Conservation (phyloP, 1,140 invertebrate genomes). For the Ceratina calcarata region DNA sequence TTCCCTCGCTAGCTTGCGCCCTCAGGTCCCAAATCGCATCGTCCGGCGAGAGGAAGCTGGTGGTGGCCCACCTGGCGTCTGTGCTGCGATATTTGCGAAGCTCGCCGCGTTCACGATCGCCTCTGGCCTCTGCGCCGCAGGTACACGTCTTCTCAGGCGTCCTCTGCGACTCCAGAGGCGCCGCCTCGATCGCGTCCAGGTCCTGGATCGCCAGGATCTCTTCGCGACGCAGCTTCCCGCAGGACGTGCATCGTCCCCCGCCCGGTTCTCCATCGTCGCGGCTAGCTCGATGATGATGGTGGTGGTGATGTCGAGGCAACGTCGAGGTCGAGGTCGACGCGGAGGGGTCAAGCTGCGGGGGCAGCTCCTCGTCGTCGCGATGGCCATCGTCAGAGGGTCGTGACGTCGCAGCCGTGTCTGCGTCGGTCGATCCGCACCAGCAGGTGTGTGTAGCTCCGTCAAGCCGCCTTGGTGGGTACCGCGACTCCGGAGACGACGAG, state of each 20-base stretch:
- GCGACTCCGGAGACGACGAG: constrained; percentile 81
- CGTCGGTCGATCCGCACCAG: constrained; percentile 79
- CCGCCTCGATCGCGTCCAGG: constrained; percentile 73
- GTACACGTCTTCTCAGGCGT: constrained; percentile 61
- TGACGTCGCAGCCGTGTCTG: constrained; percentile 78
- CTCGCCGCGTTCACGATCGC: constrained; percentile 37
- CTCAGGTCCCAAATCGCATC: constrained; percentile 73
- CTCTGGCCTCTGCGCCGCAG: constrained; percentile 48
- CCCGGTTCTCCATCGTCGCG: constrained; percentile 54
- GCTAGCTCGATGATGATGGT: constrained; percentile 48
- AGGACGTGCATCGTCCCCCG: constrained; percentile 65
- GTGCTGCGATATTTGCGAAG: constrained; percentile 68
- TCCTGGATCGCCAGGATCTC: constrained; percentile 78
- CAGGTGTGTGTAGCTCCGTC: constrained; percentile 80
- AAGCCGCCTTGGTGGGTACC: constrained; percentile 81
- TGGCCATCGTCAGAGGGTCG: constrained; percentile 78
- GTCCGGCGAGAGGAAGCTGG: constrained; percentile 74
- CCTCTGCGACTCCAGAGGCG: constrained; percentile 63
- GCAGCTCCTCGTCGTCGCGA: constrained; percentile 70
- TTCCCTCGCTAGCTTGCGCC: constrained; percentile 68
- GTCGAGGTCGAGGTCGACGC: constrained; percentile 70
- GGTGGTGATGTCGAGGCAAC: constrained; percentile 42
- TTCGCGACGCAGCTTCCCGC: constrained; percentile 69
- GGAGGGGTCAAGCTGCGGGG: constrained; percentile 76
- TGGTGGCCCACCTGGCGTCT: constrained; percentile 67